These are phyloP conservation scores for Montipora sp. DNA, from an alignment of 64 coral and sea anemone genomes.

Conservation along the genomic window DNA sequence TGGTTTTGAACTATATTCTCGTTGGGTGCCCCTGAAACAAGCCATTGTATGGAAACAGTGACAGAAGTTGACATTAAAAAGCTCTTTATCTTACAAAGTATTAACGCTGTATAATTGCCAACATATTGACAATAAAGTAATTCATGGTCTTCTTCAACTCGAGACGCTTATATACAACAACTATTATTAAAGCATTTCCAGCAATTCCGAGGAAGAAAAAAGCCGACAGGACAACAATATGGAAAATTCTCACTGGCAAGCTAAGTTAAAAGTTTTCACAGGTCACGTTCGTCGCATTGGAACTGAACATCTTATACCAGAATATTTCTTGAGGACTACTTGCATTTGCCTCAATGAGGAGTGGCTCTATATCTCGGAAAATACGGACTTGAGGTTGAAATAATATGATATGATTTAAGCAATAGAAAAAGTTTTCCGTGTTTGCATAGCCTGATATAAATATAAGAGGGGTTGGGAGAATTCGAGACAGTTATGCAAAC, in stretches of 20 bases:
- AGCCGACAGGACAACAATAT: background rate
- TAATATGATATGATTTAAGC: no score
- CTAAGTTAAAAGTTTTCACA: background rate
- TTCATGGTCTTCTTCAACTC: background rate
- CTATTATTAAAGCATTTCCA: background rate
- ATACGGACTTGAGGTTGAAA: no score
- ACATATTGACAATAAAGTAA: slow-evolving; percentile 14
- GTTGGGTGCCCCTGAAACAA: background rate
- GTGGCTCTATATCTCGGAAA: no score
- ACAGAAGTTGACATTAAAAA: background rate
- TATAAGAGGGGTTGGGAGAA: no score
- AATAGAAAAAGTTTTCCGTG: no score
- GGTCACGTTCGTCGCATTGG: no score
- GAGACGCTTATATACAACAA: background rate
- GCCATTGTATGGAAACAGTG: background rate
- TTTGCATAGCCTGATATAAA: no score
- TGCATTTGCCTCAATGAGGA: no score
- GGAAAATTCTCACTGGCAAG: background rate
- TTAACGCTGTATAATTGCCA: background rate
- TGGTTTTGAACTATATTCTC: no score
- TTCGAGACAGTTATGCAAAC: no score
- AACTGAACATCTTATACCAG: no score
- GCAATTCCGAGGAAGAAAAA: background rate
- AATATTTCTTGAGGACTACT: no score
- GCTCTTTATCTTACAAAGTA: background rate